These are phyloP conservation scores for Pinna nobilis DNA, from an alignment of 1,140 invertebrate genomes.

Conservation along the genomic window DNA sequence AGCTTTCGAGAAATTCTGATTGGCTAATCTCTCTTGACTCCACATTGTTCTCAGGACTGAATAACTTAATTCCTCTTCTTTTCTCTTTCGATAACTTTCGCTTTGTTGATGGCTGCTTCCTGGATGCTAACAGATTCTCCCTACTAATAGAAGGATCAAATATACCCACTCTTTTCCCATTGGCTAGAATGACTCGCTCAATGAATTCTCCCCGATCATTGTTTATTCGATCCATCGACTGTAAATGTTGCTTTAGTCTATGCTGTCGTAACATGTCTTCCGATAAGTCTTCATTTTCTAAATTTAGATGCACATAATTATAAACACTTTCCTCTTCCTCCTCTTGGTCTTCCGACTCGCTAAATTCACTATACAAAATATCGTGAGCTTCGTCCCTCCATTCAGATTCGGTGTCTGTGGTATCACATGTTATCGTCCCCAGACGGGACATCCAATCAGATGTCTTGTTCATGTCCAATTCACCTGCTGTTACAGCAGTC, in stretches of 20 bases:
- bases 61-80: constrained; percentile 23
- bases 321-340: constrained; percentile 18
- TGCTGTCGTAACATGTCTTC: constrained; percentile 37
- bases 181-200: constrained; percentile 35
- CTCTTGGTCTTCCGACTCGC: constrained; percentile 16
- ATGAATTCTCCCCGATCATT: constrained; percentile 24
- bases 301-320: constrained; percentile 26
- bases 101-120: background rate
- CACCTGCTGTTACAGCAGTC: constrained; percentile 25
- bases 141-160: constrained; percentile 31
- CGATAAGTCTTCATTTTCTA: constrained; percentile 37
- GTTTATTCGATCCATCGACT: constrained; percentile 36
- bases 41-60: constrained; percentile 19
- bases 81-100: constrained; percentile 12
- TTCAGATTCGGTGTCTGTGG: constrained; percentile 38
- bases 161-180: constrained; percentile 22
- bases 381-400: constrained; percentile 36
- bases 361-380: constrained; percentile 3
- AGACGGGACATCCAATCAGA: constrained; percentile 36
- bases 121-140: too few species aligned
- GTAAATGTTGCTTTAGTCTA: constrained; percentile 30
- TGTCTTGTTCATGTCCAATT: constrained; percentile 15
- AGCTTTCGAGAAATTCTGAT: constrained; percentile 19
- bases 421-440: constrained; percentile 26
- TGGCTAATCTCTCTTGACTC: constrained; percentile 13